Evolutionary conservation across 37 sponge, comb jelly and placozoan genomes (phyloP).

Genomic region (Spongia lamella): DNA sequence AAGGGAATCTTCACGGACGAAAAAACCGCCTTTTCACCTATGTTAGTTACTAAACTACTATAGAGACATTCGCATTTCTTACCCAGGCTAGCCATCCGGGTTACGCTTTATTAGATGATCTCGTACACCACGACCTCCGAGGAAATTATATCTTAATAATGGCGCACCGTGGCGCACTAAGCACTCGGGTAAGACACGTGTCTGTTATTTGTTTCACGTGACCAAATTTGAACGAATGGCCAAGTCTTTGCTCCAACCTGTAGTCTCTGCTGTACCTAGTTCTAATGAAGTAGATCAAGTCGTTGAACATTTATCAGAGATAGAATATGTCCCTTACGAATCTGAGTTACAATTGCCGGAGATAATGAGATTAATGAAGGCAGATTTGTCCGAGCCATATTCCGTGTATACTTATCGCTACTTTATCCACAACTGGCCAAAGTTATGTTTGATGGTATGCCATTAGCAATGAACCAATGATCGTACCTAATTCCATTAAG

Average conservation of each 20-base stretch:
- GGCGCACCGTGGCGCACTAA: too few species aligned
- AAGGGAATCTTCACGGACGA: conserved; percentile 69
- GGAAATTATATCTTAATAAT: too few species aligned
- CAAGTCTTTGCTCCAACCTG: too few species aligned
- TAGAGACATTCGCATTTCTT: background rate
- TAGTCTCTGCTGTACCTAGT: too few species aligned
- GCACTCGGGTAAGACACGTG: too few species aligned
- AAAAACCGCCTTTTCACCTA: conserved; percentile 53
- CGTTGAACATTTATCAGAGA: conserved; percentile 4
- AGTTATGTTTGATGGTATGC: conserved; percentile 79
- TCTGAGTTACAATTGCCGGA: conserved; percentile 82
- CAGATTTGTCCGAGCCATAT: conserved; percentile 95
- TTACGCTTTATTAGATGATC: too few species aligned
- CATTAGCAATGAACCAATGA: background rate
- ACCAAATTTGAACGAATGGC: too few species aligned
- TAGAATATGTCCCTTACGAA: conserved; percentile 70
- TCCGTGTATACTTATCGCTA: conserved; percentile 98
- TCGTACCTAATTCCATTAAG: background rate
- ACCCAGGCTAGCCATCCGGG: too few species aligned
- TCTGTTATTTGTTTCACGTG: too few species aligned
- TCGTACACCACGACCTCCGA: too few species aligned
- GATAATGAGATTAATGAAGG: conserved; percentile 90
- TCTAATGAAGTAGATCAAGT: too few species aligned
- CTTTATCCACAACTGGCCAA: conserved; percentile 98
- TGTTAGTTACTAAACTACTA: background rate